Evolutionary conservation across 2,888 invertebrate species (phyloP), one percentile per base, ranked within the genome.

Genomic region (Brenthis ino): DNA sequence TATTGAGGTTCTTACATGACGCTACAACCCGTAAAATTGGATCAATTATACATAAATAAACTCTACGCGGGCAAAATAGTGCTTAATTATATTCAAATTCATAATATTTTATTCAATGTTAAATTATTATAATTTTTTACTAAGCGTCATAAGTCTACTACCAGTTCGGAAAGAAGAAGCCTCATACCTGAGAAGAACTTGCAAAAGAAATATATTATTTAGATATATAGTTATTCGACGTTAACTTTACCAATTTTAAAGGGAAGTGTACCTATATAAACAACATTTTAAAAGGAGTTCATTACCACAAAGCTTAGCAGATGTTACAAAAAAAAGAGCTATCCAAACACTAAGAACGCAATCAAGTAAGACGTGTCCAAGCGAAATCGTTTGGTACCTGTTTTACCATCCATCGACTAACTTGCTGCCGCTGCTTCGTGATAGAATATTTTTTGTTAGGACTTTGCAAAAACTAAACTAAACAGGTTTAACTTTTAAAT

Each of bases 391-490:
- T 24, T 16, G n/a, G 63, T 63, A 63, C 63, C 53, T 53, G 63
- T 63, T 63, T 11, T 37, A 63, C 53, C 63, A 53, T 33, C 58
- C 20, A 3, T 33, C 51, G 16, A 14, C 37, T 43, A 43, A 43
- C 37, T 20, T 16, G 37, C 51, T 53, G 4, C 16, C 43, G 51
- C 63, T 16, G 20, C 63, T 63, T 63, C 63, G 63, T 63, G 63
- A 63, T 63, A 63, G 63, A 63, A 63, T 20, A 63, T 53, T 63
- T 63, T 63, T 63, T 63, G 63, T 24, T 14, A 63, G 51, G 8
- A 20, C 63, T 16, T 20, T 14, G 63, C 63, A 63, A 63, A 63
- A 63, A 63, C 51, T 53, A 2, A 37, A 53, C 53, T 14, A 20
- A 20, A 53, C 51, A 50, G n/a, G 63, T 63, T 53, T 53, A 53